These are phyloP conservation scores for Lepidochrysops patricia DNA, from an alignment of 2,888 invertebrate species.

Conservation along the genomic window DNA sequence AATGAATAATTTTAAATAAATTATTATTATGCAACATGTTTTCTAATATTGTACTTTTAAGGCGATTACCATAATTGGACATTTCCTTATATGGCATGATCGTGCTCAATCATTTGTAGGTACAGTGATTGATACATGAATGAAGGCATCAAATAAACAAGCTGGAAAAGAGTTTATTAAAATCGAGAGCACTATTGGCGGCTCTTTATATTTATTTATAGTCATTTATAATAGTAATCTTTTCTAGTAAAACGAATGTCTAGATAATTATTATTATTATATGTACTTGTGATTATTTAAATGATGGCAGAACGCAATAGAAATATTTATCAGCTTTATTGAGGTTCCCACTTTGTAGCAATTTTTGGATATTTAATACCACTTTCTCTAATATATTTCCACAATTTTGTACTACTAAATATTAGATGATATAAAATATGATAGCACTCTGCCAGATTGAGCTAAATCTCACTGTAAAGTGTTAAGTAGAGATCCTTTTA, in stretches of 20 bases:
- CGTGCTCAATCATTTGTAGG: neutral
- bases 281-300: too few relatives aligned
- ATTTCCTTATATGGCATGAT: neutral
- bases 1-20: too few relatives aligned
- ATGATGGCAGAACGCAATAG: too few relatives aligned
- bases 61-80: neutral
- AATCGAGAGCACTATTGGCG: neutral
- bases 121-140: conserved; percentile 3
- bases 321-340: too few relatives aligned
- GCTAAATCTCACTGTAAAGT: neutral
- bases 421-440: neutral
- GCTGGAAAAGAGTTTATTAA: neutral
- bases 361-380: too few relatives aligned
- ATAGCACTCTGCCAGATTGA: neutral
- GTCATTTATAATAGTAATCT: neutral
- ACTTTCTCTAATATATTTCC: too few relatives aligned
- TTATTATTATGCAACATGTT: too few relatives aligned
- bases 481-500: neutral
- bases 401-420: too few relatives aligned
- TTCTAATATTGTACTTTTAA: neutral
- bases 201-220: neutral
- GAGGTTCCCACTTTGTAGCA: too few relatives aligned
- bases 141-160: conserved; percentile 3
- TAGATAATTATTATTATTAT: too few relatives aligned
- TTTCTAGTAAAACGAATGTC: too few relatives aligned